Percentiles rank a stretch among this genome's conserved stretches.
phyloP scores from a whole-genome alignment of 1,140 invertebrate genomes.

The Varroa destructor region DNA sequence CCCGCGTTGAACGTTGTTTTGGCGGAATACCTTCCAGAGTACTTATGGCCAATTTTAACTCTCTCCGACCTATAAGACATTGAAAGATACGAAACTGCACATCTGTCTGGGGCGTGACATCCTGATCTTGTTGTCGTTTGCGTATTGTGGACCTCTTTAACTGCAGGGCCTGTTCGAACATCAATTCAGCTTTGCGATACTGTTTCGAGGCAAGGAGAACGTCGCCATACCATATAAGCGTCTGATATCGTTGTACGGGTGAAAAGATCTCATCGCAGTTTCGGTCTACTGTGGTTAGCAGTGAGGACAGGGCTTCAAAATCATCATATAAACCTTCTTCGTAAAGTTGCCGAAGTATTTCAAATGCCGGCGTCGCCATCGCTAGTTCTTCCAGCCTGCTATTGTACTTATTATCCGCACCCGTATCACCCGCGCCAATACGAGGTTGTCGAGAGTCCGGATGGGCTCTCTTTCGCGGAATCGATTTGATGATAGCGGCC shows the following conservation, averaged over 20 bases:
- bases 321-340: slow-evolving; percentile 22
- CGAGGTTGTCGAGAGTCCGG: too few species aligned
- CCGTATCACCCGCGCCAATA: too few species aligned
- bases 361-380: not conserved
- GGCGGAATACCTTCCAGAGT: slow-evolving; percentile 53
- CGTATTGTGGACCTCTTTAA: slow-evolving; percentile 15
- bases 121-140: not conserved
- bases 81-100: slow-evolving; percentile 9
- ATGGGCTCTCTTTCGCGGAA: too few species aligned
- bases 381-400: too few species aligned
- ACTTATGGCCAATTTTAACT: not conserved
- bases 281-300: slow-evolving; percentile 13
- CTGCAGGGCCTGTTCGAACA: slow-evolving; percentile 20
- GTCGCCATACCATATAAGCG: slow-evolving; percentile 22
- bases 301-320: slow-evolving; percentile 2
- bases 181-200: slow-evolving; percentile 10
- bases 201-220: not conserved
- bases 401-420: too few species aligned
- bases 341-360: slow-evolving; percentile 24
- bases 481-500: too few species aligned
- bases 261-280: slow-evolving; percentile 11
- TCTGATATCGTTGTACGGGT: slow-evolving; percentile 9
- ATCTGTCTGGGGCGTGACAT: not conserved
- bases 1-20: slow-evolving; percentile 52
- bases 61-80: slow-evolving; percentile 15